Evolutionary conservation across 2,888 invertebrate species (phyloP), one percentile per base, ranked within the genome.

Genomic region (Barypeithes pellucidus): DNA sequence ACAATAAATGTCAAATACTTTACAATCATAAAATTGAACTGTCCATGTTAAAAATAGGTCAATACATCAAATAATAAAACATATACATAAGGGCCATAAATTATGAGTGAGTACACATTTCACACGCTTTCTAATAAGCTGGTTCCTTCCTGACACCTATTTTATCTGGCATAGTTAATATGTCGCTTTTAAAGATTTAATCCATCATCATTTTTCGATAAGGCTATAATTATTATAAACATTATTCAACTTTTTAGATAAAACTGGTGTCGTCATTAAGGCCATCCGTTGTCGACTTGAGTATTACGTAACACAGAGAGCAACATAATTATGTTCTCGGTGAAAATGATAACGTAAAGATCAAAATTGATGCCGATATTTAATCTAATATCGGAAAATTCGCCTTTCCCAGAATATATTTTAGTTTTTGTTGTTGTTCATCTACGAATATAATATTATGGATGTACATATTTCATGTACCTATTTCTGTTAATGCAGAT

Each of bases 41-140:
- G 18, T 52, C 14, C 9, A 33, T 33, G 60, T 61, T 59, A 45
- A 61, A 62, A 70, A 63, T 69, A 41, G 41, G 12, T 63, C 41
- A 63, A 63, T 63, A 70, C 29, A n/a, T 57, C 33, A 57, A 57
- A 9, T 57, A 33, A 57, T 50, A 22, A 50, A 50, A 50, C 33
- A 22, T 22, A 50, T 11, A 59, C 57, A 61, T 61, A 43, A 20
- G 45, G 63, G 57, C 54, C 47, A 65, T 69, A 54, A 62, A 18
- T 70, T 47, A 71, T 71, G 47, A 24, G 8, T 60, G 20, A 57
- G 45, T 65, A 65, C 18, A 18, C 54, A 72, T 72, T 73, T 73
- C 73, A 69, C 73, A 73, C 73, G 73, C 73, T 73, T 69, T 73
- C 73, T 68, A 73, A 73, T 69, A 73, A 68, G 68, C 66, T 73